Evolutionary conservation across 2,113 vertebrate genomes (phyloP).

Genomic region (Centropus unirufus): DNA sequence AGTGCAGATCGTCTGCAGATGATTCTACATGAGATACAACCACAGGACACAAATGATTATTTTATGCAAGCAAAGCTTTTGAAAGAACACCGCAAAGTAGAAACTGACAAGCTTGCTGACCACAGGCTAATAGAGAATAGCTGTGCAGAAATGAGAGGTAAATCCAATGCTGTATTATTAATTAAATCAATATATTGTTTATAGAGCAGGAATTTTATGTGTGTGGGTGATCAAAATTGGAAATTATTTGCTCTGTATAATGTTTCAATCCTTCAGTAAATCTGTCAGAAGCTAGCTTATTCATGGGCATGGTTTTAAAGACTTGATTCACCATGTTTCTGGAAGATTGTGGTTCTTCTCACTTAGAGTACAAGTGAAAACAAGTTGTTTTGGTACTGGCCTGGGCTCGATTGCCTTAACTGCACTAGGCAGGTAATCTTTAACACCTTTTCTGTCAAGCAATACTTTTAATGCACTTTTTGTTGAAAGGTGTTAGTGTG

Average conservation of each 20-base stretch:
- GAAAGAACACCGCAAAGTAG: constrained; percentile 64
- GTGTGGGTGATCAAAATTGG: background rate
- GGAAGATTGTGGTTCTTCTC: background rate
- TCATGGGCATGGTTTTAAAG: background rate
- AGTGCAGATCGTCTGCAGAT: constrained; percentile 82
- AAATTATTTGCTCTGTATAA: background rate
- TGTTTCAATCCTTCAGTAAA: constrained; percentile 1
- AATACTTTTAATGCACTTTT: background rate
- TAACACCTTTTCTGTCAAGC: background rate
- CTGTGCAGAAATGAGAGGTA: constrained; percentile 73
- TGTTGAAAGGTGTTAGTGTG: background rate
- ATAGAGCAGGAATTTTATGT: background rate
- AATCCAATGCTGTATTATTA: background rate
- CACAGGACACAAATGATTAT: constrained; percentile 92
- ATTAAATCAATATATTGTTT: background rate
- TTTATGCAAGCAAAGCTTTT: constrained; percentile 86
- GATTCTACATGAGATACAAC: constrained; percentile 93
- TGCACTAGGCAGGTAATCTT: background rate
- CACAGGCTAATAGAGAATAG: background rate
- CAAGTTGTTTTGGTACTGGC: background rate
- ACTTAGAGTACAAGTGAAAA: background rate
- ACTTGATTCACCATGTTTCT: background rate
- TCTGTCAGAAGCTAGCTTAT: background rate
- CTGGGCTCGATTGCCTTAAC: background rate
- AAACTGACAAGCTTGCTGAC: constrained; percentile 52